Conservation (phyloP, 2,113 vertebrate genomes). For the Peromyscus maniculatus region DNA sequence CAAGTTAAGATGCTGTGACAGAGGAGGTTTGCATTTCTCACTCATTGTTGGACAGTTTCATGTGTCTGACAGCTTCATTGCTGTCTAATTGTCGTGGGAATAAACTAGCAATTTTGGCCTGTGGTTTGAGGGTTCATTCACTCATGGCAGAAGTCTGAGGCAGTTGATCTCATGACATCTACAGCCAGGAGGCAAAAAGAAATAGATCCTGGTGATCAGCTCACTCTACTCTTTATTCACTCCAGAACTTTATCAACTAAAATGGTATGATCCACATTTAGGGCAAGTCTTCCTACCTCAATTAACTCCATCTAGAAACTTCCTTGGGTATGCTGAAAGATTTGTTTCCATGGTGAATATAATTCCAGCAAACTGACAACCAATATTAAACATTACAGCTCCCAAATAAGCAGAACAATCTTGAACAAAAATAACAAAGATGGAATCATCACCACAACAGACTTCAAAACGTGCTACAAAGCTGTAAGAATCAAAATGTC, state of each 20-base stretch:
- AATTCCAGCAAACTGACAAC: neutral
- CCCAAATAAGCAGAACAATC: neutral
- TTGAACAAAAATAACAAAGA: neutral
- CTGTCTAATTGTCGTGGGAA: constrained; percentile 46
- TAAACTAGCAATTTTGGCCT: constrained; percentile 35
- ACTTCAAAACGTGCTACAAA: neutral
- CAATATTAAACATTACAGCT: neutral
- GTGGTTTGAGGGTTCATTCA: neutral
- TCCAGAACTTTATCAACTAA: neutral
- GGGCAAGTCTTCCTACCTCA: neutral
- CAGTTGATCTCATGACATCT: too few species aligned
- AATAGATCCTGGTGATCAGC: neutral
- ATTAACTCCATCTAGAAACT: neutral
- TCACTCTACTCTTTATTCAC: neutral
- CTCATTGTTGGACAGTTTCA: constrained; percentile 35
- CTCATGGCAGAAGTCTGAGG: too few species aligned
- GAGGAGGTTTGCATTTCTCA: constrained; percentile 55
- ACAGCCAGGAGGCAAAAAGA: too few species aligned
- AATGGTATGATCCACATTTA: neutral
- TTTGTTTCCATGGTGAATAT: neutral
- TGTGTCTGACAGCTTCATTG: constrained; percentile 8
- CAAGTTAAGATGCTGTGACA: constrained; percentile 56
- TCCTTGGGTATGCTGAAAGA: neutral
- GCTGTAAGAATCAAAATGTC: neutral
- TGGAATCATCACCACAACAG: neutral